Base-by-base conservation (phyloP, 1,140 invertebrate genomes). In the Heliothis virescens region DNA sequence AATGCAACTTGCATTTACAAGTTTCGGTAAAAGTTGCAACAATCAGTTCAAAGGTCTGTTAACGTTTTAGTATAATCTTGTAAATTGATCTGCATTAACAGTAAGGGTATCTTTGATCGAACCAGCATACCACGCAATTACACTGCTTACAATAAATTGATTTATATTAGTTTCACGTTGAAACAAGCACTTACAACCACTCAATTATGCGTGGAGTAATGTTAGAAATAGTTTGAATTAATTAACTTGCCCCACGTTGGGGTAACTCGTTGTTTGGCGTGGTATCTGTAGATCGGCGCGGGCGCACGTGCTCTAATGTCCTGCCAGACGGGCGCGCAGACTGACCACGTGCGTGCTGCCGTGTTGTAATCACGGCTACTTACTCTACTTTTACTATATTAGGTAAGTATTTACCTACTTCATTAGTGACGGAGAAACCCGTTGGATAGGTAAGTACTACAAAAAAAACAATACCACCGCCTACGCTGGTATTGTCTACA, bases 161-260 rank as follows among this genome's bases (percentile, higher is more conserved):
- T 69, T 65, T 52, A 41, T 69, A 52, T 52, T 52, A 13, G 67
- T 29, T 71, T 53, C 18, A 10, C n/a, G 21, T 53, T 29, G 12
- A 48, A 71, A 53, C 67, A 29, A 53, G 18, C 67, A 52, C 21
- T 71, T 71, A 71, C 34, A 15, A 71, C 48, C 48, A 71, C 48
- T 71, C 67, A 71, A 71, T 71, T 53, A 71, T 71, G 67, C 48
- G 48, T 16, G 2, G 48, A 50, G 41, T 67, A 67, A 53, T 71
- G 67, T 71, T 71, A 29, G 13, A 26, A 52, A 53, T 71, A 71
- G 12, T 71, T 52, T 26, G 67, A 52, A 71, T 52, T 53, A 71
- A 71, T 71, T 71, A 71, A 50, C 48, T 50, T 71, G 9, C 67
- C 21, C 67, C 21, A 29, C 7, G 67, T 48, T 71, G 21, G 18